A percentile compares a stretch with the other conserved stretches of the same genome.
phyloP scores from a whole-genome alignment of 1,140 invertebrate genomes.

The Hesperophylax magnus region DNA sequence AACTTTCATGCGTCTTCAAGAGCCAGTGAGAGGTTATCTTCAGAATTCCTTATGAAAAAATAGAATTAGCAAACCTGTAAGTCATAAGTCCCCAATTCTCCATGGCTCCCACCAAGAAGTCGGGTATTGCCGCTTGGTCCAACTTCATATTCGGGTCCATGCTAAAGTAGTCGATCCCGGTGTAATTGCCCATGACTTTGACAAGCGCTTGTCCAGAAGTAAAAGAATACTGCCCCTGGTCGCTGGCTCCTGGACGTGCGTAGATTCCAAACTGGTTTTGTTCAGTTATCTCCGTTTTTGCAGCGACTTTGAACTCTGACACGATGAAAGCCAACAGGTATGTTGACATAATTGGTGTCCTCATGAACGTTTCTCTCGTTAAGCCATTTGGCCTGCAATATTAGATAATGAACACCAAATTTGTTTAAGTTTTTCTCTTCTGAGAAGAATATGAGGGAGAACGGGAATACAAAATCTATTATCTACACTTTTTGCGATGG shows the following conservation, averaged over 20 bases:
- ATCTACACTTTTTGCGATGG: too few relatives aligned
- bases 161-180: conserved; percentile 68
- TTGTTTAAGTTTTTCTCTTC: too few relatives aligned
- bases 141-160: conserved; percentile 67
- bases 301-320: conserved; percentile 63
- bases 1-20: too few relatives aligned
- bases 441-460: too few relatives aligned
- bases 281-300: conserved; percentile 61
- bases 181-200: conserved; percentile 66
- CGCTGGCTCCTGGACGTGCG: conserved; percentile 77
- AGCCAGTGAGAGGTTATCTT: too few relatives aligned
- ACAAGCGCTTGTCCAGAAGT: conserved; percentile 70
- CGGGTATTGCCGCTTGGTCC: conserved; percentile 81
- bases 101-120: conserved; percentile 80
- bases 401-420: too few relatives aligned
- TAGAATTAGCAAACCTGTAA: conserved; percentile 69
- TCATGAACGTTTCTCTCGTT: conserved; percentile 68
- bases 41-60: too few relatives aligned
- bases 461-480: too few relatives aligned
- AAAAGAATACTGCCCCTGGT: conserved; percentile 74
- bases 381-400: background rate
- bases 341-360: conserved; percentile 85
- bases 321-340: conserved; percentile 88
- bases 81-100: conserved; percentile 79
- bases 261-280: conserved; percentile 76